These are phyloP conservation scores for Agrotis exclamationis DNA, from an alignment of 2,888 invertebrate species.

Conservation along the genomic window DNA sequence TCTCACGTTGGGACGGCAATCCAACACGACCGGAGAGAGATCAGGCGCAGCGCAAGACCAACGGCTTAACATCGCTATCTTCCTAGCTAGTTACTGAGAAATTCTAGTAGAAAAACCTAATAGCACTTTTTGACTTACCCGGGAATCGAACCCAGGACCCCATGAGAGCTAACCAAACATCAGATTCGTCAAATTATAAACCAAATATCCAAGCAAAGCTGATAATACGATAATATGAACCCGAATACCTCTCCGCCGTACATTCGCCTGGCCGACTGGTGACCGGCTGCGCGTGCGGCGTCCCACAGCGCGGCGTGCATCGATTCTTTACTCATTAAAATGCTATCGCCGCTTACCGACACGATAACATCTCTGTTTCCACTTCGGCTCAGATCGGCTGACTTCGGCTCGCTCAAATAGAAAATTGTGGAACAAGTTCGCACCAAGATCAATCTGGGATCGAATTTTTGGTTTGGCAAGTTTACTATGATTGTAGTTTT, in stretches of 20 bases:
- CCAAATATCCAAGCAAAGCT: constrained; percentile 16
- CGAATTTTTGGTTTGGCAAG: neutral
- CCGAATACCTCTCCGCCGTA: constrained; percentile 22
- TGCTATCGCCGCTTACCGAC: constrained; percentile 86
- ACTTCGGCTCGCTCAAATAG: constrained; percentile 71
- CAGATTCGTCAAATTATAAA: constrained; percentile 44
- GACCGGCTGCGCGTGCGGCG: constrained; percentile 84
- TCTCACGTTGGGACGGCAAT: too few species aligned
- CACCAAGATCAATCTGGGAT: constrained; percentile 59
- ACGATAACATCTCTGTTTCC: constrained; percentile 88
- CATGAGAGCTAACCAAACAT: too few species aligned
- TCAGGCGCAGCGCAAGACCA: too few species aligned
- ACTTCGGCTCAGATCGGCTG: constrained; percentile 54
- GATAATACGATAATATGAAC: constrained; percentile 20
- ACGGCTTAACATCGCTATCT: too few species aligned
- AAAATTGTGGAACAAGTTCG: constrained; percentile 77
- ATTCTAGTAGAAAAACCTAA: too few species aligned
- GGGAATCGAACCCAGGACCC: too few species aligned
- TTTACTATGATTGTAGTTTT: neutral
- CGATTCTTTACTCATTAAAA: constrained; percentile 92
- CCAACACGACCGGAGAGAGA: too few species aligned
- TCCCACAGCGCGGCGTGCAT: constrained; percentile 89
- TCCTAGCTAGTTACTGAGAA: too few species aligned
- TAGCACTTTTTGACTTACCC: too few species aligned
- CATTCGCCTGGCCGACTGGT: constrained; percentile 31